Percentiles rank a stretch among this genome's conserved stretches.
Evolutionary conservation across 2,888 invertebrate genomes (phyloP).

Genomic region (Phengaris arion): DNA sequence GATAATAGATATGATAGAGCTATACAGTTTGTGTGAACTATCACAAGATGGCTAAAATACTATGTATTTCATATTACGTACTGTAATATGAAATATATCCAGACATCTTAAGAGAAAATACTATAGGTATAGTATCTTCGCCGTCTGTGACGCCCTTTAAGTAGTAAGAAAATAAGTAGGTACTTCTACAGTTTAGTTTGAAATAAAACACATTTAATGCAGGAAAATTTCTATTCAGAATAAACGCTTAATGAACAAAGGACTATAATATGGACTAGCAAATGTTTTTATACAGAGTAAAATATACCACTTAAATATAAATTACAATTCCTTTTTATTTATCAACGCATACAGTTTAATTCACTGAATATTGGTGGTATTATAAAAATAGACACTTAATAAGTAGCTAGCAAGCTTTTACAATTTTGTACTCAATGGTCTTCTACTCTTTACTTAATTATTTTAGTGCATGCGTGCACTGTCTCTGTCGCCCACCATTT

Average conservation of each 20-base stretch:
- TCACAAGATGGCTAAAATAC: no score
- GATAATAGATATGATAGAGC: no score
- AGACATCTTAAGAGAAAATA: no score
- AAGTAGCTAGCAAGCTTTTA: no score
- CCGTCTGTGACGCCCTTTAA: no score
- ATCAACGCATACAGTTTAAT: neutral
- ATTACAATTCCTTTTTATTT: neutral
- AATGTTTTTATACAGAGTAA: neutral
- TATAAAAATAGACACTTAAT: neutral
- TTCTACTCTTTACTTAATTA: neutral
- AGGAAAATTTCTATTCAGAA: slow-evolving; percentile 10
- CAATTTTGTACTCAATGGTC: slow-evolving; percentile 1
- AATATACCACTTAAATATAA: neutral
- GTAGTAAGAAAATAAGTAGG: no score
- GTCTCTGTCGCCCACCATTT: no score
- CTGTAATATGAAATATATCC: no score
- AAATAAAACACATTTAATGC: neutral
- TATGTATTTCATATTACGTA: no score
- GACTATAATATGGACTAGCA: slow-evolving; percentile 9
- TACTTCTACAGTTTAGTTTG: no score
- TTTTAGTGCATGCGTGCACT: neutral
- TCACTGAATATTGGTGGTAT: neutral
- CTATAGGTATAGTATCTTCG: no score
- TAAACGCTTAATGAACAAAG: slow-evolving; percentile 4
- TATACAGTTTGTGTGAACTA: no score